A percentile compares a stretch with the other conserved stretches of the same genome.
These are phyloP conservation scores for Volucella inanis DNA, from an alignment of 2,888 invertebrate species.

Conservation along the genomic window DNA sequence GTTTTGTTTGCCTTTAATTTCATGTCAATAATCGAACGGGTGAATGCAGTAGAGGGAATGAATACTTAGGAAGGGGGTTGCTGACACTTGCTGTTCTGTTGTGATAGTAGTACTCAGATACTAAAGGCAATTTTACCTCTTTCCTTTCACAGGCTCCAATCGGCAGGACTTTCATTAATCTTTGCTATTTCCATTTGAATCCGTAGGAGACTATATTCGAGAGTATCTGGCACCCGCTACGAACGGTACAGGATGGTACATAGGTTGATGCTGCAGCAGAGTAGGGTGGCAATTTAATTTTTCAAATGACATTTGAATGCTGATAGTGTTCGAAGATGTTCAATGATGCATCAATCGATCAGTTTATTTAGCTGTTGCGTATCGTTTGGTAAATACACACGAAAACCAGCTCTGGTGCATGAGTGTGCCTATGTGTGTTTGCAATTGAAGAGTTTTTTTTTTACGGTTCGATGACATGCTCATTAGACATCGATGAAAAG, in stretches of 20 bases:
- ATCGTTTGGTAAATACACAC: slow-evolving; percentile 42
- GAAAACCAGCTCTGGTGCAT: not conserved
- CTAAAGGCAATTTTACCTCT: not conserved
- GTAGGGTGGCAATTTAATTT: slow-evolving; percentile 53
- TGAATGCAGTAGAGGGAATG: not conserved
- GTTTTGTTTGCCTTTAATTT: slow-evolving; percentile 68
- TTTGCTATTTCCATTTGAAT: slow-evolving; percentile 60
- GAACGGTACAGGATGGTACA: not conserved
- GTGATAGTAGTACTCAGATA: not conserved
- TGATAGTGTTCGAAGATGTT: slow-evolving; percentile 36
- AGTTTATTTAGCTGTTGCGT: slow-evolving; percentile 60
- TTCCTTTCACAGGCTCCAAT: not conserved
- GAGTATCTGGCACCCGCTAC: not conserved
- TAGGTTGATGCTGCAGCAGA: not conserved
- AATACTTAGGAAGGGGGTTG: slow-evolving; percentile 19
- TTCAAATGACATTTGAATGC: slow-evolving; percentile 60
- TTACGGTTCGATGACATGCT: slow-evolving; percentile 55
- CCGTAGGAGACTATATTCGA: slow-evolving; percentile 35
- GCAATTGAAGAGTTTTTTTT: slow-evolving; percentile 9
- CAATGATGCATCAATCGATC: slow-evolving; percentile 61
- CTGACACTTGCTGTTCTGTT: not conserved
- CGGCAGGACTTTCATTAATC: slow-evolving; percentile 56
- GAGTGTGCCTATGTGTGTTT: not conserved
- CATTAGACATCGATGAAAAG: not conserved
- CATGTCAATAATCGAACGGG: slow-evolving; percentile 59